phyloP scores from a whole-genome alignment of 1,140 invertebrate genomes.

The Bombus haemorrhoidalis region DNA sequence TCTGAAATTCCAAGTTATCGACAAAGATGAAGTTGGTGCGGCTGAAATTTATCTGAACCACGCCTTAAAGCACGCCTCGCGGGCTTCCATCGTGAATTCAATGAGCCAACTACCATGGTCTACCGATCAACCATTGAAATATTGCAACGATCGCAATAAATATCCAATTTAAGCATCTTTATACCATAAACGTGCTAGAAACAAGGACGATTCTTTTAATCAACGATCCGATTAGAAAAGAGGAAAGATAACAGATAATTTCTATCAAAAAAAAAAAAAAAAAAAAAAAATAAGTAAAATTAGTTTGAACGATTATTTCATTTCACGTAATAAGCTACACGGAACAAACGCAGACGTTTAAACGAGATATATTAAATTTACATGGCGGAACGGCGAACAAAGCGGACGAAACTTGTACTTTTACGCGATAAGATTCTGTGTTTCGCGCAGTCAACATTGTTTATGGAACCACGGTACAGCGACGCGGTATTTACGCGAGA shows the following conservation, averaged over 20 bases:
- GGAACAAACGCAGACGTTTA: background rate
- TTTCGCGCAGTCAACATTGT: background rate
- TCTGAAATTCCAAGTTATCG: background rate
- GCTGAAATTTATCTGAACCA: background rate
- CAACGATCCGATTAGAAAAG: background rate
- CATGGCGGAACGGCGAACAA: background rate
- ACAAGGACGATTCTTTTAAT: background rate
- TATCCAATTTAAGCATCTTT: background rate
- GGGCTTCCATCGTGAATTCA: background rate
- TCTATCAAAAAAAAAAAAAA: background rate
- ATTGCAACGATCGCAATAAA: background rate
- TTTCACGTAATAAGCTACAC: background rate
- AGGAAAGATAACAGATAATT: background rate
- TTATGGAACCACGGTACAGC: background rate
- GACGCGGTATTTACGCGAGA: background rate
- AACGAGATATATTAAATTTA: constrained; percentile 1
- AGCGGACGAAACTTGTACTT: constrained; percentile 1
- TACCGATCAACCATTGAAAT: constrained; percentile 15
- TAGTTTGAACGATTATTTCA: background rate
- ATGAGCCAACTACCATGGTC: background rate
- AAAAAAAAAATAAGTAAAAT: background rate
- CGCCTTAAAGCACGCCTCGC: background rate
- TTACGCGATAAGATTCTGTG: background rate
- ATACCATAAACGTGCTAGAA: background rate
- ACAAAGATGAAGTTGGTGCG: background rate